Evolutionary conservation across 2,113 vertebrate genomes (phyloP).

Genomic region (Dicerorhinus sumatrensis): DNA sequence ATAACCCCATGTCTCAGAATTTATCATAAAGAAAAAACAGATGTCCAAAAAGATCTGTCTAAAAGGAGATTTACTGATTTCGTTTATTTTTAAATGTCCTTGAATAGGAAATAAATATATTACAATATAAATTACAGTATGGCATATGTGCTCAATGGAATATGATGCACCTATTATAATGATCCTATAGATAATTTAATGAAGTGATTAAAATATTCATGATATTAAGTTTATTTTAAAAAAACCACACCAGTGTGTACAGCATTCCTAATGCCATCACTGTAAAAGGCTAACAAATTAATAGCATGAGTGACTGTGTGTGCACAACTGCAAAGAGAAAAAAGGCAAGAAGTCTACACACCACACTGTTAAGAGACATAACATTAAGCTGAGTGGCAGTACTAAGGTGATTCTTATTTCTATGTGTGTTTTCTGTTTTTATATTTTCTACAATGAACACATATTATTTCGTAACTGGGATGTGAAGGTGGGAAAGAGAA

Average conservation of each 20-base stretch:
- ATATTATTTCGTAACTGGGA: slow-evolving; percentile 6
- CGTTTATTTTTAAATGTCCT: slow-evolving; percentile 24
- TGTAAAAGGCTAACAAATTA: neutral
- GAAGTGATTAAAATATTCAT: neutral
- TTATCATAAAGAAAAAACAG: neutral
- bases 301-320: neutral
- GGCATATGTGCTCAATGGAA: neutral
- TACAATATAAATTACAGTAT: neutral
- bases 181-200: neutral
- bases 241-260: neutral
- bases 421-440: neutral
- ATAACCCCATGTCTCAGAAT: neutral
- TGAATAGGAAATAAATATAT: neutral
- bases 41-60: neutral
- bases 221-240: neutral
- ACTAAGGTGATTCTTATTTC: neutral
- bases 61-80: neutral
- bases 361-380: neutral
- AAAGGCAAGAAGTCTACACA: neutral
- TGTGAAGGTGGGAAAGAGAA: neutral
- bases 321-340: neutral
- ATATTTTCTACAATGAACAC: slow-evolving; percentile 18
- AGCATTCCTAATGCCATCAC: neutral
- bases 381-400: neutral
- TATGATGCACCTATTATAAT: neutral